Conservation (phyloP, 2,888 invertebrate species). For the Lithophane socia region DNA sequence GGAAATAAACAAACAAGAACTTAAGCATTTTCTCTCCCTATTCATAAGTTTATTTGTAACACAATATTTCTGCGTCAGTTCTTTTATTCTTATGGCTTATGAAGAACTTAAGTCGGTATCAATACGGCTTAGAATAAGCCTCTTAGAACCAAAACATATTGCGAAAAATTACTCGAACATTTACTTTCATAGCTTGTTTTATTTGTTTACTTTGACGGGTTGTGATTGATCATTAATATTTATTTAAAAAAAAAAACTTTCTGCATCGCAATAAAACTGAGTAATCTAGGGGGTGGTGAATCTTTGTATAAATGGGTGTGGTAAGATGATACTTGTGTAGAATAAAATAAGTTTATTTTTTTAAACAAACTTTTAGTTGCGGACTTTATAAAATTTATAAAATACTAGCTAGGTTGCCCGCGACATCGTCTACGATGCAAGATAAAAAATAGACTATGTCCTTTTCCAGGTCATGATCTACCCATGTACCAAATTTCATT, state of each 20-base stretch:
- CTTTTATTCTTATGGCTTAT: slow-evolving; percentile 29
- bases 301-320: not conserved
- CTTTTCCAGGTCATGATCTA: too few relatives aligned
- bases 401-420: too few relatives aligned
- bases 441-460: too few relatives aligned
- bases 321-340: not conserved
- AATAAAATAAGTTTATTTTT: not conserved
- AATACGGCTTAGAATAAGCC: slow-evolving; percentile 35
- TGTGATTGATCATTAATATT: slow-evolving; percentile 22
- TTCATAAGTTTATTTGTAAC: slow-evolving; percentile 20
- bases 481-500: too few relatives aligned
- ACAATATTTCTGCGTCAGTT: slow-evolving; percentile 8
- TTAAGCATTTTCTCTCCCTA: not conserved
- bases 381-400: too few relatives aligned
- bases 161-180: slow-evolving; percentile 11
- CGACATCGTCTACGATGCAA: too few relatives aligned
- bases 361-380: not conserved
- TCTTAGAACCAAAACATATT: slow-evolving; percentile 36
- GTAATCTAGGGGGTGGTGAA: not conserved
- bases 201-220: slow-evolving; percentile 17
- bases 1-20: slow-evolving; percentile 8
- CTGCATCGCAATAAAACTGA: not conserved
- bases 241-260: not conserved
- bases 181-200: slow-evolving; percentile 3
- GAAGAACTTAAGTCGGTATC: slow-evolving; percentile 28